Conservation (phyloP, 2,113 vertebrate genomes). For the Pelecanus crispus region DNA sequence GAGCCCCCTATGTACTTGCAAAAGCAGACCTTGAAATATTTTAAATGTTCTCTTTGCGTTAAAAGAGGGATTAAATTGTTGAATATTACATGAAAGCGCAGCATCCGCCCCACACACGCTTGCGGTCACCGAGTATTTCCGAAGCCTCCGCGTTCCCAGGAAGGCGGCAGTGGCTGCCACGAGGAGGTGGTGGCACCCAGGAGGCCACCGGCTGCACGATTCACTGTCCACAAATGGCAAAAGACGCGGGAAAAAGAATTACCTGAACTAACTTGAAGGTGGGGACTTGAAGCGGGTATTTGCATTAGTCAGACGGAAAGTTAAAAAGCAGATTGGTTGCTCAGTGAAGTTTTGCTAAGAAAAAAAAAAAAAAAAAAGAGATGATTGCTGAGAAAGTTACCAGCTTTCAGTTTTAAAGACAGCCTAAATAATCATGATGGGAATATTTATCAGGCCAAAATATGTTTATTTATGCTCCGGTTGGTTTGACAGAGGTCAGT, state of each 20-base stretch:
- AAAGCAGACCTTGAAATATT: conserved; percentile 30
- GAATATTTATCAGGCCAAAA: not conserved
- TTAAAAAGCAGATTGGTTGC: not conserved
- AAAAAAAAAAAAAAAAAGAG: not conserved
- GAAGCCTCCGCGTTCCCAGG: not conserved
- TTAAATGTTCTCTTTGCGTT: not conserved
- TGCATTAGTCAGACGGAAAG: too few species aligned
- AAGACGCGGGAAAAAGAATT: not conserved
- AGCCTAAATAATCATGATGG: not conserved
- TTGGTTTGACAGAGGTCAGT: not conserved
- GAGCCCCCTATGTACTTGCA: not conserved
- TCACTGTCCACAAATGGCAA: not conserved
- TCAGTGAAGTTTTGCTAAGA: not conserved
- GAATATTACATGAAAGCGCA: conserved; percentile 6
- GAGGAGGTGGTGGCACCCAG: not conserved
- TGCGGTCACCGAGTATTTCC: not conserved
- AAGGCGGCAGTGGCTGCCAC: not conserved
- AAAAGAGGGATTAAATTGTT: conserved; percentile 46
- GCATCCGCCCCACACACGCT: not conserved
- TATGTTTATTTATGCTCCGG: not conserved
- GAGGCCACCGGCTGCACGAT: not conserved
- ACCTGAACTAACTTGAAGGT: rapidly evolving
- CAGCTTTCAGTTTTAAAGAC: not conserved
- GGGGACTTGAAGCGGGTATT: not conserved
- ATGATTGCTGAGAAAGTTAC: not conserved